Evolutionary conservation across 2,888 invertebrate species (phyloP).

Genomic region (Dione vanillae): DNA sequence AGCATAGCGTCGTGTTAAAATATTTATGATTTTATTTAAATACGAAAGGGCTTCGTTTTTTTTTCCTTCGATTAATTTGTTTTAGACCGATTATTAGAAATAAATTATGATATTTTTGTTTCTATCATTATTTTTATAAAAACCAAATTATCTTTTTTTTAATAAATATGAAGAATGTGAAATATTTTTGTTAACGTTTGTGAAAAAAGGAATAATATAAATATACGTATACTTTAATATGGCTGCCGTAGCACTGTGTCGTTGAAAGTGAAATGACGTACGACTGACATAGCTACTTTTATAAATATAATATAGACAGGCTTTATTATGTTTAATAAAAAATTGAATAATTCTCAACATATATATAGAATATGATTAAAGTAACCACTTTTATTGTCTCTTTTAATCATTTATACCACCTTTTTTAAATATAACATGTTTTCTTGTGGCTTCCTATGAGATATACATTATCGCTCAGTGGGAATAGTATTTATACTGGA

Average conservation of each 20-base stretch:
- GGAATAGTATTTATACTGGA: too few relatives aligned
- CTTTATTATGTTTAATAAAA: too few relatives aligned
- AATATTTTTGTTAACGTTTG: neutral
- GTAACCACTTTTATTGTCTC: too few relatives aligned
- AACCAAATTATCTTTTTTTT: neutral
- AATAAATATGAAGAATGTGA: neutral
- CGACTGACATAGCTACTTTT: neutral
- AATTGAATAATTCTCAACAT: too few relatives aligned
- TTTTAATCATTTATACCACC: too few relatives aligned
- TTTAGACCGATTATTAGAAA: constrained; percentile 1
- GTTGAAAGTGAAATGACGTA: too few relatives aligned
- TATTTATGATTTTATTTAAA: constrained; percentile 27
- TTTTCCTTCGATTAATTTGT: constrained; percentile 14
- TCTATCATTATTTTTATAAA: neutral
- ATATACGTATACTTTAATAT: neutral
- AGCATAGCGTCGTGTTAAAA: constrained; percentile 23
- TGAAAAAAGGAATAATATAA: too few relatives aligned
- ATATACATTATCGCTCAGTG: too few relatives aligned
- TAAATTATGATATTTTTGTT: constrained; percentile 1
- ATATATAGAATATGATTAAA: too few relatives aligned
- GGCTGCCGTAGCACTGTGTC: neutral
- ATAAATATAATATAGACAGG: neutral
- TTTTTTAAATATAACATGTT: too few relatives aligned
- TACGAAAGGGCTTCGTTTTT: constrained; percentile 8
- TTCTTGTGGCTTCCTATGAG: too few relatives aligned